phyloP scores from a whole-genome alignment of 2,113 vertebrate genomes.

The Macquaria australasica region DNA sequence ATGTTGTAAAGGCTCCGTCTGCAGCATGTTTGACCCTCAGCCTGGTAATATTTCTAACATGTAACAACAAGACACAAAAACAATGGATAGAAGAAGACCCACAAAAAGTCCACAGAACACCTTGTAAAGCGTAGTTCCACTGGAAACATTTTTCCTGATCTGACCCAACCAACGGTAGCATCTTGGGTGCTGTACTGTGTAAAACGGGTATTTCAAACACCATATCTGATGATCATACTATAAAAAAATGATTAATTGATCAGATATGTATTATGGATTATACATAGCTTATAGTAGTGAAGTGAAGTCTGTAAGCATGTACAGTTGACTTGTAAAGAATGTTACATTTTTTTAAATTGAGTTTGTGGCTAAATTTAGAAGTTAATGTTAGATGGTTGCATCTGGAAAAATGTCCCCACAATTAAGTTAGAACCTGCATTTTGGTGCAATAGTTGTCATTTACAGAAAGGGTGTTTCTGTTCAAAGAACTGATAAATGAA shows the following conservation, averaged over 20 bases:
- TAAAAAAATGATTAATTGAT: not conserved
- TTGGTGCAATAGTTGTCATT: not conserved
- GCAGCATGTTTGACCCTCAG: slow-evolving; percentile 1
- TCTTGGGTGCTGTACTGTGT: not conserved
- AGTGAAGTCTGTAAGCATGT: not conserved
- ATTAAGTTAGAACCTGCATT: not conserved
- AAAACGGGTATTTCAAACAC: too few species aligned
- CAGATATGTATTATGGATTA: not conserved
- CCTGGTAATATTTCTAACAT: not conserved
- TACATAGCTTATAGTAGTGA: not conserved
- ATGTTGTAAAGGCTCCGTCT: not conserved
- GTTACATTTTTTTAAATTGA: not conserved
- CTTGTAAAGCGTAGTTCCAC: not conserved
- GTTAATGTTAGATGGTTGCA: not conserved
- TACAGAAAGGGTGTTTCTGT: not conserved
- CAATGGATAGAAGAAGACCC: too few species aligned
- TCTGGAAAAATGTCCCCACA: not conserved
- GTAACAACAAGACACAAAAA: too few species aligned
- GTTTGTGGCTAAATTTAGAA: not conserved
- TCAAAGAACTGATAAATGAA: not conserved
- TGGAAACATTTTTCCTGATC: not conserved
- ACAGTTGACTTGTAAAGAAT: not conserved
- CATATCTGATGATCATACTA: too few species aligned
- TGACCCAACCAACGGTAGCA: not conserved
- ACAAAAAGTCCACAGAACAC: not conserved